Evolutionary conservation across 2,888 invertebrate genomes (phyloP), one percentile per base, ranked within the genome.

Genomic region (Apantesis nais): DNA sequence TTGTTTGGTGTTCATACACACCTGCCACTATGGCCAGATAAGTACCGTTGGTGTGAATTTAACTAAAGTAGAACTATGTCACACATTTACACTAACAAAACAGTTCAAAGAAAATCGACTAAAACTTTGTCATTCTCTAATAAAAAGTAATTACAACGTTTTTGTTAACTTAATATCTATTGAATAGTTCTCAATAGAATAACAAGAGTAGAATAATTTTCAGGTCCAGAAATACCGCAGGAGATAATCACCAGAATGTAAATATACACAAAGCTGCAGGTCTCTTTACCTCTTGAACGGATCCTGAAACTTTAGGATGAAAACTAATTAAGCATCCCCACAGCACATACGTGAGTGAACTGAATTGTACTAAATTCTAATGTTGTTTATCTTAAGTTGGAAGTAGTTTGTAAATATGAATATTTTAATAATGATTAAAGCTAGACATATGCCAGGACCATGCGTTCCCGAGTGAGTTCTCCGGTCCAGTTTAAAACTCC

Each of bases 1-100:
- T 19, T 16, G 14, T 63, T 62, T 62, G 58, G 63, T 34, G 25
- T 31, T 31, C 60, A 12, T 31, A 44, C 64, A 66, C 70, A 61
- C 65, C 34, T 62, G 55, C n/a, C 1, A 11, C 25, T 31, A 34
- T n/a, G 34, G 8, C 9, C 12, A 11, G 0, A 19, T 44, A 11
- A 41, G 25, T 25, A 48, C n/a, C 37, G 29, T 19, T 29, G 11
- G 14, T 39, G 39, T 37, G 8, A 2, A 62, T 22, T 62, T 12
- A 31, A 12, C 22, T 22, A 22, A 41, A 39, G 9, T n/a, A n/a
- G 14, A 12, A 31, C 3, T 52, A 52, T 22, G 34, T 61, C 22
- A 34, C n/a, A 34, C 61, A 55, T 29, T 29, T 29, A 16, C 4
- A 58, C 16, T 58, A 58, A 29, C 16, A 3, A 5, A 58, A 16